phyloP scores from a whole-genome alignment of 2,888 invertebrate genomes.

The Oegoconia quadripuncta region DNA sequence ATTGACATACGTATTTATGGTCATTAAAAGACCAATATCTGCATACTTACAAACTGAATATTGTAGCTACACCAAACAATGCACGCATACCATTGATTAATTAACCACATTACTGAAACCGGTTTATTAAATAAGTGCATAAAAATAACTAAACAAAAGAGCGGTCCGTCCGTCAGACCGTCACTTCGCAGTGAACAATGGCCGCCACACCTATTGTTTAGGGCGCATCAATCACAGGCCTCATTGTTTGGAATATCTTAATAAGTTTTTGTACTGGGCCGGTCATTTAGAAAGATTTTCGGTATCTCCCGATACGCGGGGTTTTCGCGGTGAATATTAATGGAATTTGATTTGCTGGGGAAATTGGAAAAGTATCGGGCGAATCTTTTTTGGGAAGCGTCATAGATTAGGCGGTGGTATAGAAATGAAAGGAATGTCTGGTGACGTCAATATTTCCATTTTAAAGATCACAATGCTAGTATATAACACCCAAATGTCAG shows the following conservation, averaged over 20 bases:
- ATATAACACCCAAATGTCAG: too few relatives aligned
- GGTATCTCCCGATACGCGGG: conserved; percentile 43
- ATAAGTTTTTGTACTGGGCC: conserved; percentile 71
- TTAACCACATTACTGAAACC: conserved; percentile 59
- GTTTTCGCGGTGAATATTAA: conserved; percentile 49
- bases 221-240: conserved; percentile 65
- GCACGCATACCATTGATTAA: conserved; percentile 56
- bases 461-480: too few relatives aligned
- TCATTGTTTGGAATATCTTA: conserved; percentile 73
- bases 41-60: conserved; percentile 1
- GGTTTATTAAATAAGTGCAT: conserved; percentile 70
- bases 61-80: conserved; percentile 33
- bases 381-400: conserved; percentile 16
- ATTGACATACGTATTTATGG: background rate
- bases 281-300: conserved; percentile 74
- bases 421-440: too few relatives aligned
- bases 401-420: background rate
- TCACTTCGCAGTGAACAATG: conserved; percentile 54
- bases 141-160: conserved; percentile 47
- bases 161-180: conserved; percentile 31
- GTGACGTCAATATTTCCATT: too few relatives aligned
- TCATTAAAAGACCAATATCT: background rate
- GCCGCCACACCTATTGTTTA: conserved; percentile 60
- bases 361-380: conserved; percentile 34
- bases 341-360: conserved; percentile 33